Evolutionary conservation across 2,113 vertebrate species (phyloP).

Genomic region (Spilogale gracilis): DNA sequence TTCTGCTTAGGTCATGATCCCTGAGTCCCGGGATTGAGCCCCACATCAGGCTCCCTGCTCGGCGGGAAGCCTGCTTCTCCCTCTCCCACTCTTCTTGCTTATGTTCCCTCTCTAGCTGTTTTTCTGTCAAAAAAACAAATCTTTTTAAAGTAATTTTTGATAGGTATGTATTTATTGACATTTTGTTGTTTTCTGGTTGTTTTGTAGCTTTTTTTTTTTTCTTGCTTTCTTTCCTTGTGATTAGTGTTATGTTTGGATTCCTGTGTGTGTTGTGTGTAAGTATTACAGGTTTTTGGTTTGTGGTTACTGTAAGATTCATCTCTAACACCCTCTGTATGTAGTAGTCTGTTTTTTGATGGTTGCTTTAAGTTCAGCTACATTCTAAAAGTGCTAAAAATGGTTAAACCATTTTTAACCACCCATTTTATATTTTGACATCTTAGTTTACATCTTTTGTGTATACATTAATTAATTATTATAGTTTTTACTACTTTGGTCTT

Average conservation of each 20-base stretch:
- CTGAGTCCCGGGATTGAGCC: too few species aligned
- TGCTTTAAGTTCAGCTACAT: background rate
- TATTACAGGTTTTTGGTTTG: background rate
- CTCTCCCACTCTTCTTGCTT: background rate
- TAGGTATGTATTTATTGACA: background rate
- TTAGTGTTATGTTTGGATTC: background rate
- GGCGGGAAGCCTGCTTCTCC: too few species aligned
- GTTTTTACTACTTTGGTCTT: background rate
- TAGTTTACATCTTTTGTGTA: background rate
- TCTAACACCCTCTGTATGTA: background rate
- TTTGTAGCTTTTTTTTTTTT: background rate
- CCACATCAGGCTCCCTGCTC: too few species aligned
- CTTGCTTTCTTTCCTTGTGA: background rate
- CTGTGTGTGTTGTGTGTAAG: background rate
- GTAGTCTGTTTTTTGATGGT: background rate
- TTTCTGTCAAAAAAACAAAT: background rate
- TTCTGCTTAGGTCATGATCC: too few species aligned
- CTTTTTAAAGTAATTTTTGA: too few species aligned
- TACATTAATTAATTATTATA: background rate
- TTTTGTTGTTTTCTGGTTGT: background rate
- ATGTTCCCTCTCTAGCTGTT: background rate
- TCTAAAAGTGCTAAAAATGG: background rate
- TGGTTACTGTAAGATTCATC: background rate
- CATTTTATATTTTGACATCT: background rate
- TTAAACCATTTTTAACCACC: background rate